These are phyloP conservation scores for Brachyptera risi DNA, from an alignment of 2,888 invertebrate genomes.

Conservation along the genomic window DNA sequence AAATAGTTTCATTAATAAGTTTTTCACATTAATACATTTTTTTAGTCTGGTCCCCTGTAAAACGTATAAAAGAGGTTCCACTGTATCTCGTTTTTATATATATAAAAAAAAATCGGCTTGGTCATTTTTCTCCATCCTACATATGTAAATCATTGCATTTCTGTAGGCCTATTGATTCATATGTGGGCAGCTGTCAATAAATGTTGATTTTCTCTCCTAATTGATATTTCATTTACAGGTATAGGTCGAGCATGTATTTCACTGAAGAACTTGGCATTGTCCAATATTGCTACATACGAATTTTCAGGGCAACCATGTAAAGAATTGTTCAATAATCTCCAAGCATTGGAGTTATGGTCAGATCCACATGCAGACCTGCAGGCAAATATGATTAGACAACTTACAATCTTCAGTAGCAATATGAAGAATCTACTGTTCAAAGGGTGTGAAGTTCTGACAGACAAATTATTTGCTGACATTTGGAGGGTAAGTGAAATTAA, in stretches of 20 bases:
- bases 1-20: too few species aligned
- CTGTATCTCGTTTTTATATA: too few species aligned
- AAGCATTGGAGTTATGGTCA: constrained; percentile 40
- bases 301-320: constrained; percentile 22
- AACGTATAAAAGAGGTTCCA: too few species aligned
- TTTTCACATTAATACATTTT: too few species aligned
- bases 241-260: constrained; percentile 40
- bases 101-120: too few species aligned
- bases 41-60: too few species aligned
- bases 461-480: constrained; percentile 37
- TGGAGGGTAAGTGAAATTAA: constrained; percentile 38
- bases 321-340: constrained; percentile 35
- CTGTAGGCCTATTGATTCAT: too few species aligned
- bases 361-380: constrained; percentile 36
- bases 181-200: neutral
- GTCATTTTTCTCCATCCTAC: too few species aligned
- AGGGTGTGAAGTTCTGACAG: constrained; percentile 37
- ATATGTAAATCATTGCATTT: too few species aligned
- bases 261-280: constrained; percentile 40
- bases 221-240: constrained; percentile 34
- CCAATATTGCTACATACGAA: constrained; percentile 37
- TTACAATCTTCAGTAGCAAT: constrained; percentile 36
- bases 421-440: constrained; percentile 40
- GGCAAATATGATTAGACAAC: constrained; percentile 36
- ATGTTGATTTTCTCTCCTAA: neutral